phyloP scores from a whole-genome alignment of 2,888 invertebrate species.

The Eristalis intricaria region DNA sequence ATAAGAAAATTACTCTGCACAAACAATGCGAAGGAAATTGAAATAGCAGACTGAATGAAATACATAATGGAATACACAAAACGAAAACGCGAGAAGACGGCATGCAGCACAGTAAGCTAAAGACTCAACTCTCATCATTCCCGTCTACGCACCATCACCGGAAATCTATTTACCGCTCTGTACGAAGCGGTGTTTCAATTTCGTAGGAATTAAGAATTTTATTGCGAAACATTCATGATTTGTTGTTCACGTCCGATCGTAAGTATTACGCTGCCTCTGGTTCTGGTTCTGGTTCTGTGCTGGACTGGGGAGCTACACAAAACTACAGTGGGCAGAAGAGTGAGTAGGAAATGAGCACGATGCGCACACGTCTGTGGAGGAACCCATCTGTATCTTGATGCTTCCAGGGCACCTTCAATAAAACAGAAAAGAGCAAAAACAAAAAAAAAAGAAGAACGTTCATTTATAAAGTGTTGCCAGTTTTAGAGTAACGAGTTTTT shows the following conservation, averaged over 20 bases:
- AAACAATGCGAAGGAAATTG: constrained; percentile 64
- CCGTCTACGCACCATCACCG: constrained; percentile 67
- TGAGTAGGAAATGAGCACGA: constrained; percentile 60
- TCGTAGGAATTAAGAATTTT: constrained; percentile 68
- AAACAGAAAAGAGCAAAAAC: not conserved
- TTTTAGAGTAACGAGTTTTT: not conserved
- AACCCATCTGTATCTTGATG: constrained; percentile 16
- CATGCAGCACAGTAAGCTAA: constrained; percentile 18
- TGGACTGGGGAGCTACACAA: not conserved
- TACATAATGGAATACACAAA: not conserved
- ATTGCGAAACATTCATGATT: constrained; percentile 69
- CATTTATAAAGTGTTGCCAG: constrained; percentile 21
- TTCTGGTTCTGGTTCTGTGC: not conserved
- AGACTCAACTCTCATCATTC: constrained; percentile 40
- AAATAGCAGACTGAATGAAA: constrained; percentile 44
- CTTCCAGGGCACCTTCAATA: constrained; percentile 31
- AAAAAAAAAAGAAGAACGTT: constrained; percentile 11
- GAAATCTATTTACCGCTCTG: constrained; percentile 68
- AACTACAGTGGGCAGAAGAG: constrained; percentile 19
- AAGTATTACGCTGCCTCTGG: not conserved
- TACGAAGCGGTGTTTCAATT: constrained; percentile 63
- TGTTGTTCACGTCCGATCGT: constrained; percentile 50
- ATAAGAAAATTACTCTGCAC: constrained; percentile 46
- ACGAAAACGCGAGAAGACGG: constrained; percentile 47
- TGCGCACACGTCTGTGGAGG: constrained; percentile 64